Conservation (phyloP, 2,888 invertebrate species). For the Iselma pallidipennis region DNA sequence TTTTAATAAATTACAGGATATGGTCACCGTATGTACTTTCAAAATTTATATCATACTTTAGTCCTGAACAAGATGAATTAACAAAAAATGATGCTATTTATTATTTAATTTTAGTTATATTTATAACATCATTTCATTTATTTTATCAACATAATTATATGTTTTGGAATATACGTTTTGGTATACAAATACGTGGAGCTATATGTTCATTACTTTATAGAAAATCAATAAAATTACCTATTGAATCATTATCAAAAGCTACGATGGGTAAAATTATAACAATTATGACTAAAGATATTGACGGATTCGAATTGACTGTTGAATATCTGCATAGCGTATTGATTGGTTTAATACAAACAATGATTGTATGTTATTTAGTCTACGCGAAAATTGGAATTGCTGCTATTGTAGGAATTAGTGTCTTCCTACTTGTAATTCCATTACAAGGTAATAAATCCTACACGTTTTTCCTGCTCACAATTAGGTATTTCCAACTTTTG, state of each 20-base stretch:
- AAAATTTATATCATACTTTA: not conserved
- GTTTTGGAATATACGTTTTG: conserved; percentile 56
- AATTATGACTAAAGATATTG: conserved; percentile 89
- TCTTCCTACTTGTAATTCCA: conserved; percentile 56
- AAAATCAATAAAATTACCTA: conserved; percentile 57
- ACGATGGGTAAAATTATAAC: conserved; percentile 77
- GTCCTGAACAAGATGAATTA: not conserved
- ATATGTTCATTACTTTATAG: conserved; percentile 82
- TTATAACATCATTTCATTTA: not conserved
- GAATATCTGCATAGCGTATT: conserved; percentile 88
- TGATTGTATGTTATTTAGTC: conserved; percentile 79
- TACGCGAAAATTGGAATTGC: conserved; percentile 61
- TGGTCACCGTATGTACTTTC: not conserved
- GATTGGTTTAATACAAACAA: conserved; percentile 85
- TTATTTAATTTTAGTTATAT: not conserved
- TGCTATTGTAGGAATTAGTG: conserved; percentile 59
- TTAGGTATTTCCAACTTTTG: no score
- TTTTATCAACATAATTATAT: not conserved
- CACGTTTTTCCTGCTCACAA: no score
- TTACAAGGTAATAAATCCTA: conserved; percentile 48
- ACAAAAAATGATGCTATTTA: not conserved
- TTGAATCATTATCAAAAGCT: conserved; percentile 68
- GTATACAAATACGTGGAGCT: conserved; percentile 79
- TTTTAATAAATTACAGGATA: no score
- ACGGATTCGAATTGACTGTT: conserved; percentile 83